Evolutionary conservation across 1,140 invertebrate genomes (phyloP).

Genomic region (Philotrypesis tridentata): DNA sequence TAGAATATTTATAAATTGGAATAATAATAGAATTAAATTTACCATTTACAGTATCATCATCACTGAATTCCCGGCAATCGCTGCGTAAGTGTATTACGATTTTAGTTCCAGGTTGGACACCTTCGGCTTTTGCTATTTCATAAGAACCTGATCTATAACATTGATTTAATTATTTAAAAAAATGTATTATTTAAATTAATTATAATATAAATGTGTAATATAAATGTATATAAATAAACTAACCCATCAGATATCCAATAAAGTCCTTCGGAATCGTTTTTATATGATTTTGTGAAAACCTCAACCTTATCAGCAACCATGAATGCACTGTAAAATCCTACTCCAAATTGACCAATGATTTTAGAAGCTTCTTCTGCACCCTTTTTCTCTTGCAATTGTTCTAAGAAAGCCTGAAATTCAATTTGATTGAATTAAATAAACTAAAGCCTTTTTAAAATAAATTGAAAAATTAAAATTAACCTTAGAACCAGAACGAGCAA

Average conservation of each 20-base stretch:
- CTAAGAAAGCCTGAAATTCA: conserved; percentile 82
- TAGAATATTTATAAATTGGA: background rate
- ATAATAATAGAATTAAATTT: conserved; percentile 48
- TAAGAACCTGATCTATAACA: conserved; percentile 85
- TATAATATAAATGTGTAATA: too few relatives aligned
- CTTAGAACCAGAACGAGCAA: conserved; percentile 96
- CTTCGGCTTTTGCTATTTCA: conserved; percentile 89
- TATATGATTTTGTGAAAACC: conserved; percentile 85
- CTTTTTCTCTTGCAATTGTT: conserved; percentile 85
- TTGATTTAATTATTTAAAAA: conserved; percentile 3
- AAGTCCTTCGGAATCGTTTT: conserved; percentile 79
- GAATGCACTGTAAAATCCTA: conserved; percentile 98
- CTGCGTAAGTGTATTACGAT: conserved; percentile 93
- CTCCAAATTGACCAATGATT: conserved; percentile 98
- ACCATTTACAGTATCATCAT: conserved; percentile 89
- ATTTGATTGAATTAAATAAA: conserved; percentile 37
- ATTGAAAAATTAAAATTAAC: conserved; percentile 69
- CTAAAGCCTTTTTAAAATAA: conserved; percentile 6
- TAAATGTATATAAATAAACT: conserved; percentile 51
- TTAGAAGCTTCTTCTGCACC: conserved; percentile 78
- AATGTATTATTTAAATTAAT: background rate
- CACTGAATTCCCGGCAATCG: conserved; percentile 90
- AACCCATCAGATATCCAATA: conserved; percentile 94
- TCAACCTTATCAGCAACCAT: conserved; percentile 97
- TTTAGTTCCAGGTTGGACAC: conserved; percentile 92